Evolutionary conservation across 2,113 vertebrate genomes (phyloP).

Genomic region (Tapirus terrestris): DNA sequence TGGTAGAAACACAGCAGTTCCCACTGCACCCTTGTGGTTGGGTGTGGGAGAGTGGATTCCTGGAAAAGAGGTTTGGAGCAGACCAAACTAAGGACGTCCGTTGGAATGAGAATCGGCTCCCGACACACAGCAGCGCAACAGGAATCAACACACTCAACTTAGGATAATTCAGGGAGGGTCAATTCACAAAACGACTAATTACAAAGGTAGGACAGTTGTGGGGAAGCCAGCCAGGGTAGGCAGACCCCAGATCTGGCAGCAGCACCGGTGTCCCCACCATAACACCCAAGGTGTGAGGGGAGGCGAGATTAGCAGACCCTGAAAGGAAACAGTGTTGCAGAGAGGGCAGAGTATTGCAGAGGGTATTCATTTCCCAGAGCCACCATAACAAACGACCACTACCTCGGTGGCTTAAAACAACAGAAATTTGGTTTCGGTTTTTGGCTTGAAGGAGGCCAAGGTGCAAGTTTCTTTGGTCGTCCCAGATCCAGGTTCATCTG

Average conservation of each 20-base stretch:
- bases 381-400: background rate
- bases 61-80: background rate
- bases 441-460: no score
- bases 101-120: background rate
- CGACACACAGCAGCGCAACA: background rate
- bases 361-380: background rate
- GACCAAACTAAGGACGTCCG: background rate
- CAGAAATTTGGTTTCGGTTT: background rate
- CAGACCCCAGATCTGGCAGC: background rate
- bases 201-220: background rate
- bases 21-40: background rate
- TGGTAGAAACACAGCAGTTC: background rate
- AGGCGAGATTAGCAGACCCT: background rate
- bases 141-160: no score
- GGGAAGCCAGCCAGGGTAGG: background rate
- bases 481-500: no score
- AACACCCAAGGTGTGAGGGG: background rate
- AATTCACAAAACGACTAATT: no score
- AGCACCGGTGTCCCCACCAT: background rate
- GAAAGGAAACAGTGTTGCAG: background rate
- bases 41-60: background rate
- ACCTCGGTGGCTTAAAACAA: background rate
- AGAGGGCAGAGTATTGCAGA: background rate
- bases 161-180: no score
- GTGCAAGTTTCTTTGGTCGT: no score